Percentiles rank a stretch among this genome's conserved stretches.
phyloP scores from a whole-genome alignment of 2,797 vertebrate species.

The Silurus lanzhouensis region DNA sequence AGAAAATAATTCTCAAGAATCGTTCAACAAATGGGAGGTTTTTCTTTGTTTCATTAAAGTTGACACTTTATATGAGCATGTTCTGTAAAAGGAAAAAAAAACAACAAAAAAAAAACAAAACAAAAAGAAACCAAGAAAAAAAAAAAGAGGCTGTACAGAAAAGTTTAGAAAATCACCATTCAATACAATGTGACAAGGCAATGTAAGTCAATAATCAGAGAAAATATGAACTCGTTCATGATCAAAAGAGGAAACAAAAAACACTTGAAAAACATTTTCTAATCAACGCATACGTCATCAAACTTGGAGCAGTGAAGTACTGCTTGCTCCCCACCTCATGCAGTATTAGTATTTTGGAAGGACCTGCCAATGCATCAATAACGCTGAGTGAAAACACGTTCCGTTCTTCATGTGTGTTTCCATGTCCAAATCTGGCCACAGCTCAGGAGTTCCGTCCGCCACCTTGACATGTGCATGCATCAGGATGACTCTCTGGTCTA shows the following conservation, averaged over 20 bases:
- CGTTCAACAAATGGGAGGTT: background rate
- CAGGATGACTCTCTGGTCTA: slow-evolving; percentile 77
- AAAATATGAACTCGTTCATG: background rate
- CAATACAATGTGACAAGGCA: background rate
- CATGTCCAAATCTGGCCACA: slow-evolving; percentile 55
- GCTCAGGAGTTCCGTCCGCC: slow-evolving; percentile 55
- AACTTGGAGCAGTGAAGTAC: slow-evolving; percentile 69
- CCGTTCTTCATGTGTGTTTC: slow-evolving; percentile 77
- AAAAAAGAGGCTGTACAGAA: background rate
- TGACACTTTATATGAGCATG: slow-evolving; percentile 14
- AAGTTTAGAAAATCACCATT: background rate
- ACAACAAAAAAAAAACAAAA: too few species aligned
- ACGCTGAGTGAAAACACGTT: slow-evolving; percentile 84
- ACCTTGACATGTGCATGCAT: slow-evolving; percentile 81
- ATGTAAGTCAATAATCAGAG: background rate
- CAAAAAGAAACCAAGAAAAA: too few species aligned
- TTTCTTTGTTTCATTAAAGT: slow-evolving; percentile 28
- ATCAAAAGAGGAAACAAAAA: slow-evolving; percentile 4
- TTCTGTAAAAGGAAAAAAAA: background rate
- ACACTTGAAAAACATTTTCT: background rate
- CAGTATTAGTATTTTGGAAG: slow-evolving; percentile 82
- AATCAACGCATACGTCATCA: slow-evolving; percentile 27
- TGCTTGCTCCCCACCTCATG: slow-evolving; percentile 78
- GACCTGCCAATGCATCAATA: slow-evolving; percentile 84
- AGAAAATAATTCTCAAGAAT: slow-evolving; percentile 25